These are phyloP conservation scores for Agonum fuliginosum DNA, from an alignment of 2,888 invertebrate genomes.

Conservation along the genomic window DNA sequence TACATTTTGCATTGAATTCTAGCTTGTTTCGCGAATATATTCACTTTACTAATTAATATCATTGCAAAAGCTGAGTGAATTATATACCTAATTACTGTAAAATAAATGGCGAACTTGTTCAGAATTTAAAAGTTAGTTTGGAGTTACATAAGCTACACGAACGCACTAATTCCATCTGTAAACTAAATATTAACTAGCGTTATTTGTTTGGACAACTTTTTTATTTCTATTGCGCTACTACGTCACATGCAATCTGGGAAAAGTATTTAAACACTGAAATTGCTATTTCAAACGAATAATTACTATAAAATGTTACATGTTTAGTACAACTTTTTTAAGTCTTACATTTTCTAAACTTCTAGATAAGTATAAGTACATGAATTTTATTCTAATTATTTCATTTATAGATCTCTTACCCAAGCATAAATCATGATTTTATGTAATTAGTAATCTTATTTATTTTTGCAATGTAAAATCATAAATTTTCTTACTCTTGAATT, in stretches of 20 bases:
- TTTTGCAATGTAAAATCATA: too few species aligned
- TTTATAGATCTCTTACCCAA: too few species aligned
- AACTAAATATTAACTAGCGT: slow-evolving; percentile 12
- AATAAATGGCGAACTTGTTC: slow-evolving; percentile 29
- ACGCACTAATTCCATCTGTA: slow-evolving; percentile 21
- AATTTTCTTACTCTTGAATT: too few species aligned
- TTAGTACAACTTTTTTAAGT: too few species aligned
- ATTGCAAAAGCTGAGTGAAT: slow-evolving; percentile 4
- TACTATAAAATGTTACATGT: too few species aligned
- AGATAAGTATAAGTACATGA: too few species aligned
- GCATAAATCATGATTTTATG: too few species aligned
- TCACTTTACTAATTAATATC: slow-evolving; percentile 32
- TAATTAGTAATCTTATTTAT: too few species aligned
- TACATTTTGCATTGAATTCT: slow-evolving; percentile 34
- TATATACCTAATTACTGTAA: slow-evolving; percentile 30
- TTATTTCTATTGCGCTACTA: neutral
- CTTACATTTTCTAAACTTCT: too few species aligned
- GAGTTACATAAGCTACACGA: slow-evolving; percentile 23
- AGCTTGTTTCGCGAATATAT: slow-evolving; percentile 9
- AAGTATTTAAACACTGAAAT: neutral
- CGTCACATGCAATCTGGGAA: neutral
- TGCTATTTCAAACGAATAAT: neutral
- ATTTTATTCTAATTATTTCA: too few species aligned
- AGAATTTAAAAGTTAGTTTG: slow-evolving; percentile 38
- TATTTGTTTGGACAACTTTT: slow-evolving; percentile 7